A percentile compares a stretch with the other conserved stretches of the same genome.
phyloP scores from a whole-genome alignment of 2,888 invertebrate species.

The Aquatica leii region DNA sequence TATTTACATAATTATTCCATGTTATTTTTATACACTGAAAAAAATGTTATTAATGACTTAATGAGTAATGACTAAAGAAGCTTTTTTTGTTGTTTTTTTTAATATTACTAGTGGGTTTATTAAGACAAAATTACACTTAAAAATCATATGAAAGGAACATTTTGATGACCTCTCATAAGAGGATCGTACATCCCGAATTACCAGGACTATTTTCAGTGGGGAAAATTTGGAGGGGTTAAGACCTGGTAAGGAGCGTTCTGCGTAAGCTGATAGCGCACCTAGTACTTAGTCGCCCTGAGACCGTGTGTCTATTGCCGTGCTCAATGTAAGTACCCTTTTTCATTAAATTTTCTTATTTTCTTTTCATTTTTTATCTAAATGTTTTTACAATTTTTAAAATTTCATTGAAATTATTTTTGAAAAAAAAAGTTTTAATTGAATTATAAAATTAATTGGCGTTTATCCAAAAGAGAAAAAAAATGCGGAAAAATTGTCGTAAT shows the following conservation, averaged over 20 bases:
- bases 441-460: no score
- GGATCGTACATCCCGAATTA: constrained; percentile 41
- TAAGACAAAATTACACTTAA: no score
- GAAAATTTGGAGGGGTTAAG: constrained; percentile 43
- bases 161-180: constrained; percentile 40
- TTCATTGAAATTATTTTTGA: no score
- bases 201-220: constrained; percentile 46
- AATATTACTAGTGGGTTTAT: no score
- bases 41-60: no score
- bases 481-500: constrained; percentile 6
- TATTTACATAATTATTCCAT: no score
- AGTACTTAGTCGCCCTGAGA: constrained; percentile 52
- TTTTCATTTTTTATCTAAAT: constrained; percentile 43
- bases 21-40: no score
- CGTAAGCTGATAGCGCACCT: constrained; percentile 50
- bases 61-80: no score
- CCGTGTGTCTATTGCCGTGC: constrained; percentile 50
- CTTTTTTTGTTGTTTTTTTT: no score
- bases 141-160: constrained; percentile 41
- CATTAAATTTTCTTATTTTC: no score
- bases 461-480: not conserved
- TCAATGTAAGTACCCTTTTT: constrained; percentile 46
- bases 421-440: no score
- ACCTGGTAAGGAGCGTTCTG: constrained; percentile 45
- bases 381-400: constrained; percentile 42